Base-by-base conservation (phyloP, 2,888 invertebrate species). In the Dorcus hopei region DNA sequence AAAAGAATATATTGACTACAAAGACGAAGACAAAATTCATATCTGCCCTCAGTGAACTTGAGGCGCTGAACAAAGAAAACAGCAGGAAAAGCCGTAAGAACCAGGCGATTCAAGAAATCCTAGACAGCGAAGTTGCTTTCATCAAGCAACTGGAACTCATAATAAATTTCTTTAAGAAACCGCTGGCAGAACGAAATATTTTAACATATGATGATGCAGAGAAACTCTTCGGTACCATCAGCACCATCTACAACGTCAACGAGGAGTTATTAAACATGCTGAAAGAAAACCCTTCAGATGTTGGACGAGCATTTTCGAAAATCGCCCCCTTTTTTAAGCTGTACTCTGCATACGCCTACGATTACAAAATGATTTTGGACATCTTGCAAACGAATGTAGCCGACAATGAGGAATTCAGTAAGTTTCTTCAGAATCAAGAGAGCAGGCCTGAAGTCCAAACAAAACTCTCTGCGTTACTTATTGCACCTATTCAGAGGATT, bases 321-420 rank as follows among this genome's bases (percentile, higher is more conserved):
- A 81, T 91, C 61, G 89, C 88, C 1, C 91, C 91, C 3, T 91
- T 87, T 72, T 85, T 91, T 53, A 91, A 91, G 75, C 74, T 90
- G 14, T 91, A 91, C 72, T 89, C 90, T 0, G 85, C 87, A 0
- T 91, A 91, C 74, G 90, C 90, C 0, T 89, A 87, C 61, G 88
- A 87, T 68, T 90, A 88, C 71, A 86, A 86, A 63, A 82, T 83
- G 59, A 83, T 86, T 0, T 74, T 89, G 50, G 77, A 81, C 41
- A 75, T 86, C 41, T 71, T 90, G 38, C 86, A 86, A 80, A 87
- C 86, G 80, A 80, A 82, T 52, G 73, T 82, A 53, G 79, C 80
- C 38, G 78, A 79, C 53, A 80, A 85, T 72, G 76, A 79, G 9
- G 77, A 76, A 47, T 83, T 87, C 68, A 78, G 81, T 9, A 80